Evolutionary conservation across 2,113 vertebrate species (phyloP), one percentile per base, ranked within the genome.

Genomic region (Cisticola juncidis): DNA sequence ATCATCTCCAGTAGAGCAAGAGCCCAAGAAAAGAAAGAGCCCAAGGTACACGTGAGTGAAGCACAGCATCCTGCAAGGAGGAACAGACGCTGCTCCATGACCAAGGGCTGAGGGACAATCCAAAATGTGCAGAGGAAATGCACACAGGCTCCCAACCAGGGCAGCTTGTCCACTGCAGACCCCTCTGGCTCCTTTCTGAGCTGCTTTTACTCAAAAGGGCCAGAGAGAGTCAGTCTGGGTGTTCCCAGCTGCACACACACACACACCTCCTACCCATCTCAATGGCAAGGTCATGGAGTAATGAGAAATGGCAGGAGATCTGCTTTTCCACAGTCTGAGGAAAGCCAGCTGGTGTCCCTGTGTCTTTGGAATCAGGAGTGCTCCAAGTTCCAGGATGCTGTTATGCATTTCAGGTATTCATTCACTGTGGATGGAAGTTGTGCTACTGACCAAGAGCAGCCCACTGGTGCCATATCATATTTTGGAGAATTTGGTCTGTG

Each of bases 291-390:
- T 83, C 19, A 14, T 2, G 2, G 11, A 42, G 9, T 21, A 54
- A 42, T 6, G 23, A 56, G 57, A 61, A n/a, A 36, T 20, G 8
- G 11, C 28, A 73, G 53, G 8, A 47, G 16, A 89, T n/a, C 6
- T 62, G 28, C 33, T 61, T 65, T 60, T 40, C 45, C 36, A 1
- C 13, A 11, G 19, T 12, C 17, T 42, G 8, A 26, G 15, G 21
- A 53, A 56, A 60, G 62, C 6, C 48, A 38, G 16, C 12, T 64
- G 12, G 7, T 66, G 25, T 14, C 45, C 12, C 29, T 12, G 2
- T 7, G 47, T 21, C 44, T 84, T 62, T 66, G 7, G n/a, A 38
- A 69, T 24, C 31, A 44, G 0, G 0, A 58, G 12, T 0, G 0
- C 11, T 50, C 26, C 17, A 18, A 18, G 31, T 25, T 71, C 31